A percentile compares a stretch with the other conserved stretches of the same genome.
phyloP scores from a whole-genome alignment of 2,797 vertebrate species.

The Sarcophilus harrisii region DNA sequence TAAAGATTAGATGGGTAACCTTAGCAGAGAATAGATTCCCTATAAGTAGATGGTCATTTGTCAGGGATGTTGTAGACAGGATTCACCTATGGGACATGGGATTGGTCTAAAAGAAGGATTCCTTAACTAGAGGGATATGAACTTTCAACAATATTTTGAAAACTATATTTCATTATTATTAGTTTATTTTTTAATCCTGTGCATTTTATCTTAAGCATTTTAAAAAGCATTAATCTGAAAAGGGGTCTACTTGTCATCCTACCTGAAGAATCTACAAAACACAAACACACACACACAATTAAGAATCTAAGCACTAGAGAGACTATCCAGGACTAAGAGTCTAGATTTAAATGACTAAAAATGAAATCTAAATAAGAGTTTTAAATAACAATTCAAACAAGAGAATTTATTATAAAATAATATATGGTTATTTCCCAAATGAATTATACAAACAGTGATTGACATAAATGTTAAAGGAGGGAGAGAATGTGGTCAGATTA shows the following conservation, averaged over 20 bases:
- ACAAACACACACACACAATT: neutral
- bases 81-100: neutral
- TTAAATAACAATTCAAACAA: conserved; percentile 4
- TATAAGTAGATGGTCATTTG: neutral
- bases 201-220: conserved; percentile 13
- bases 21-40: neutral
- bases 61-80: neutral
- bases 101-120: neutral
- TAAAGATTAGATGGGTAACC: neutral
- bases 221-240: neutral
- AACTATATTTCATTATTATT: neutral
- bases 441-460: neutral
- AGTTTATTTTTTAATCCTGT: neutral
- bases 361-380: neutral
- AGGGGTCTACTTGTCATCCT: neutral
- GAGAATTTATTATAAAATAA: conserved; percentile 12
- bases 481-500: neutral
- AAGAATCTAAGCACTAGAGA: neutral
- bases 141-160: neutral
- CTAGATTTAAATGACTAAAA: conserved; percentile 14
- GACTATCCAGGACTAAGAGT: neutral
- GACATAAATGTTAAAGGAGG: neutral
- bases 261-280: neutral
- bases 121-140: neutral
- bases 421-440: conserved; percentile 32